A percentile compares a stretch with the other conserved stretches of the same genome.
Conservation (phyloP, 2,113 vertebrate genomes). For the Anthoscopus minutus region DNA sequence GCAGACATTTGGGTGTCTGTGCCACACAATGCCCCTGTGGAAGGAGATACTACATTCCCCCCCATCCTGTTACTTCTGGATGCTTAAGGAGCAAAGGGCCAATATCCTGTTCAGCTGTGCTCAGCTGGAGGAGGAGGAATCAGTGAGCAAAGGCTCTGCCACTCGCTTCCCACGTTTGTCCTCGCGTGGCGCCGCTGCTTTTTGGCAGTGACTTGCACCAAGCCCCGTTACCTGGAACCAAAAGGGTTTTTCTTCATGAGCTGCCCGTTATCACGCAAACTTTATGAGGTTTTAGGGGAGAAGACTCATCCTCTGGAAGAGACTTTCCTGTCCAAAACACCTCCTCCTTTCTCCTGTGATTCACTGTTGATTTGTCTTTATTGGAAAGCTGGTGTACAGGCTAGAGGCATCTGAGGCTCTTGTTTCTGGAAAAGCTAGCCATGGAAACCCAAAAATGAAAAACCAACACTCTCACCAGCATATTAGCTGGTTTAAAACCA, state of each 20-base stretch:
- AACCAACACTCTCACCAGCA: neutral
- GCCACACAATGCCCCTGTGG: neutral
- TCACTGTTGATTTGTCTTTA: neutral
- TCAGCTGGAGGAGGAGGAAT: neutral
- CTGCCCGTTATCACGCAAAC: neutral
- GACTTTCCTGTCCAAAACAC: neutral
- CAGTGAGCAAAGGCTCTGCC: neutral
- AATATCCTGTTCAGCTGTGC: neutral
- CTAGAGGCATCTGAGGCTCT: neutral
- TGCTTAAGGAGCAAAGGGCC: slow-evolving; percentile 31
- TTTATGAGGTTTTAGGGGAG: neutral
- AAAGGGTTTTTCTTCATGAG: neutral
- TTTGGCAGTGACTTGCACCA: neutral
- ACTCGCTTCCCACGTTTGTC: neutral
- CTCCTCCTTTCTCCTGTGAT: neutral
- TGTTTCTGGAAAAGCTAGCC: neutral
- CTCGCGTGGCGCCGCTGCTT: neutral
- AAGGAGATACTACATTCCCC: neutral
- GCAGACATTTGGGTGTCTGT: neutral
- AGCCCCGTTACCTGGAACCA: neutral
- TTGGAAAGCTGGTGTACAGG: neutral
- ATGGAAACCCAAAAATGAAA: neutral
- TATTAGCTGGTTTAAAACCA: neutral
- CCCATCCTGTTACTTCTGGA: slow-evolving; percentile 29
- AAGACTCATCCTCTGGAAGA: slow-evolving; percentile 2